Conservation (phyloP, 1,140 invertebrate genomes). For the Drosophila teissieri region DNA sequence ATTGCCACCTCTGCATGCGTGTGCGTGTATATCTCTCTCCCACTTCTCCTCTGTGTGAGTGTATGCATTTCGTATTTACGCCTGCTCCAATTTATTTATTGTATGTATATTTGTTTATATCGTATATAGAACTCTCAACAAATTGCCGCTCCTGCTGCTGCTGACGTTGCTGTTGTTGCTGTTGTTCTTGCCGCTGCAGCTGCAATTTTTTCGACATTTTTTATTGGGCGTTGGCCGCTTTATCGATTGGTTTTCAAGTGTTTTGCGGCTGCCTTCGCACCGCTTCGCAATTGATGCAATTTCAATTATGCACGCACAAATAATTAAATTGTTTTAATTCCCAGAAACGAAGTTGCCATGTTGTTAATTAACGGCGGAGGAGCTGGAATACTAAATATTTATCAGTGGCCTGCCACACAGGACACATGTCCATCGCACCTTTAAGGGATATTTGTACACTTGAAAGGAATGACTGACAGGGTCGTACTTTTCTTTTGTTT, state of each 20-base stretch:
- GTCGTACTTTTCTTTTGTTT: too few species aligned
- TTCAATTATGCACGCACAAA: conserved; percentile 81
- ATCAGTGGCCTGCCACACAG: conserved; percentile 41
- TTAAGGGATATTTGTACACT: not conserved
- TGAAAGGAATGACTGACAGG: not conserved
- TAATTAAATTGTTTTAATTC: conserved; percentile 81
- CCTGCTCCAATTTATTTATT: conserved; percentile 82
- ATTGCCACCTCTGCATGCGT: conserved; percentile 44
- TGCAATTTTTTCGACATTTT: conserved; percentile 65
- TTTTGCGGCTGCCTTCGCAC: conserved; percentile 41
- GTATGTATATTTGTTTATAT: conserved; percentile 82
- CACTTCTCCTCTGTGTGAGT: conserved; percentile 13
- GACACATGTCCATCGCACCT: conserved; percentile 22
- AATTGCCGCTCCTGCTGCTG: conserved; percentile 69
- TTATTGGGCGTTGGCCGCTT: conserved; percentile 80
- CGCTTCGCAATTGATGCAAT: conserved; percentile 53
- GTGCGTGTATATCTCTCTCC: conserved; percentile 4
- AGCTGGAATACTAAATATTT: conserved; percentile 38
- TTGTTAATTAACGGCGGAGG: conserved; percentile 63
- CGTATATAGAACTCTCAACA: conserved; percentile 79
- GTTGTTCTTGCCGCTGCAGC: conserved; percentile 37
- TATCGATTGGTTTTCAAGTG: conserved; percentile 74
- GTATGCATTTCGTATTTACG: conserved; percentile 75
- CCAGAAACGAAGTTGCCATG: conserved; percentile 59
- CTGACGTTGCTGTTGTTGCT: conserved; percentile 37